Percentiles rank a stretch among this genome's conserved stretches.
Evolutionary conservation across 2,113 vertebrate genomes (phyloP).

Genomic region (Neotoma lepida): DNA sequence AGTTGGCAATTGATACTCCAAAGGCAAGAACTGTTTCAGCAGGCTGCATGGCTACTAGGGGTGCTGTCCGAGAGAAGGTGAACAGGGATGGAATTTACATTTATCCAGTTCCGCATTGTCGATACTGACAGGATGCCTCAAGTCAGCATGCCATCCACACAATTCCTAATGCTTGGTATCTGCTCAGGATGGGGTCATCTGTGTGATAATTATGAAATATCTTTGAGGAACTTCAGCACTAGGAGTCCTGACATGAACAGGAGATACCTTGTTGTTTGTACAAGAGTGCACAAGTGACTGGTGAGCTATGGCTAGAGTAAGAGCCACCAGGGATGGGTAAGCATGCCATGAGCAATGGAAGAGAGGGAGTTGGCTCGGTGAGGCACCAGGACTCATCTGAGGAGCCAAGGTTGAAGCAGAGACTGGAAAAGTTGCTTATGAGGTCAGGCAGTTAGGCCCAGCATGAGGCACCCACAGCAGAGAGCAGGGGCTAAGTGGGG

Average conservation of each 20-base stretch:
- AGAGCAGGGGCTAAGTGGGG: background rate
- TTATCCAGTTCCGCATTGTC: background rate
- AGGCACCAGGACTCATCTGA: background rate
- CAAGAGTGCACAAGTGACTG: background rate
- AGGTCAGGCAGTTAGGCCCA: no score
- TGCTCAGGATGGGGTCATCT: background rate
- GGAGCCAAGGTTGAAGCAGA: background rate
- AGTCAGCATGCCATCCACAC: background rate
- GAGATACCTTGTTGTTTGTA: background rate
- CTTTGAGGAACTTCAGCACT: background rate
- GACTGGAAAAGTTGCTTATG: background rate
- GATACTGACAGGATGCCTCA: background rate
- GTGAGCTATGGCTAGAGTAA: background rate
- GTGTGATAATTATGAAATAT: background rate
- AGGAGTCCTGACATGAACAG: background rate
- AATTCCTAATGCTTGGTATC: background rate
- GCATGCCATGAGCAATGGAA: background rate
- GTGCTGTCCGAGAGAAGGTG: background rate
- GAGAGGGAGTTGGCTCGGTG: background rate
- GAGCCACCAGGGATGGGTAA: background rate
- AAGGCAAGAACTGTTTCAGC: background rate
- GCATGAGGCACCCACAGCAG: no score
- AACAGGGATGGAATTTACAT: background rate
- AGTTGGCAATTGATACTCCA: rapidly evolving
- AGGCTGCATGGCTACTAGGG: background rate